phyloP scores from a whole-genome alignment of 2,797 vertebrate species.

The Psittacula derbiana region DNA sequence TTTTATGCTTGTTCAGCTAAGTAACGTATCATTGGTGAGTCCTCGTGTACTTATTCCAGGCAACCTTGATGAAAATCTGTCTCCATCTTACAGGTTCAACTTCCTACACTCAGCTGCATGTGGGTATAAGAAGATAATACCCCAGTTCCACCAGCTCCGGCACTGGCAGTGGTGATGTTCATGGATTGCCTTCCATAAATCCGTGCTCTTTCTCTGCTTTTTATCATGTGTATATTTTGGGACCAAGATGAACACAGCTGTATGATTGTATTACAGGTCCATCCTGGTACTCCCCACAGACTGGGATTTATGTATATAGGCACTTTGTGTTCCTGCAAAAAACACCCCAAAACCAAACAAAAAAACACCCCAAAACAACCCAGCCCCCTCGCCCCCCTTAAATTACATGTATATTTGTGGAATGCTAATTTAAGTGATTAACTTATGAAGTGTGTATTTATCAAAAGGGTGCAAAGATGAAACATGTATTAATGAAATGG shows the following conservation, averaged over 20 bases:
- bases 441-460: conserved; percentile 92
- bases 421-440: conserved; percentile 98
- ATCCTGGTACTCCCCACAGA: conserved; percentile 76
- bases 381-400: neutral
- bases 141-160: conserved; percentile 48
- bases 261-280: conserved; percentile 75
- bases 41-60: neutral
- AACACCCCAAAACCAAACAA: neutral
- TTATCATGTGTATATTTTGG: conserved; percentile 81
- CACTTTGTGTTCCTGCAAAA: conserved; percentile 81
- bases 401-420: conserved; percentile 92
- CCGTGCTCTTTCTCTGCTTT: conserved; percentile 83
- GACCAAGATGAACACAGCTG: conserved; percentile 85
- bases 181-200: conserved; percentile 84
- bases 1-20: accelerated
- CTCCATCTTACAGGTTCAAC: conserved; percentile 82
- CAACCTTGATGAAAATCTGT: neutral
- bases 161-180: conserved; percentile 77
- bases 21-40: neutral
- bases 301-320: conserved; percentile 84
- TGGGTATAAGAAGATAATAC: conserved; percentile 93
- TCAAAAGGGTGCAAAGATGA: conserved; percentile 79
- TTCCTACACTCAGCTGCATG: conserved; percentile 84
- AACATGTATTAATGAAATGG: conserved; percentile 64
- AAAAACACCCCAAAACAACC: neutral